Base-by-base conservation (phyloP, 2,797 vertebrate genomes). In the Cebuella pygmaea region DNA sequence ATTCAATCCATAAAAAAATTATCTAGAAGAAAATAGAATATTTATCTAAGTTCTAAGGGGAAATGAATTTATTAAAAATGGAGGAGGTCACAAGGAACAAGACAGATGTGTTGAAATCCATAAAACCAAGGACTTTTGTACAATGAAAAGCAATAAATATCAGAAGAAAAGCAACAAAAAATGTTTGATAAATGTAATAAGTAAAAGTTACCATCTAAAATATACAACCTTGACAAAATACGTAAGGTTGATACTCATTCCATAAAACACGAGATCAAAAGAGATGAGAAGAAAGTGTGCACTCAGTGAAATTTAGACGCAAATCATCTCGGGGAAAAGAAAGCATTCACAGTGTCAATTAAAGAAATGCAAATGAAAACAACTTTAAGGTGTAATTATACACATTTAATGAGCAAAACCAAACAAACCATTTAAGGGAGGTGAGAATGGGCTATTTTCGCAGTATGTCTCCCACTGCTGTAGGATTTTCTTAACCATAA, bases 1-100 rank as follows among this genome's bases (percentile, higher is more conserved):
- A 85, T 86, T 12, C 44, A 89, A 88, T 59, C 72, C 76, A 96
- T 95, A 93, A 96, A 96, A 95, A 96, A 84, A 95, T 81, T 83
- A 95, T 93, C 67, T 88, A 92, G 41, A 83, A 96, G 64, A 93
- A 97, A 97, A 92, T 90, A 90, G 46, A 96, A 85, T 94, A 94
- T 97, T 94, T 97, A 96, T 97, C 76, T 96, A 81, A 30, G 81
- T 94, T 94, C 61, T 89, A 74, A 17, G 80, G 41, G 61, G 36
- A 92, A 94, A 95, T 88, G 97, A 91, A 97, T 97, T 94, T 96
- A 95, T 96, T 97, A 95, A 97, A 96, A 97, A 95, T 95, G 95
- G 78, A 94, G 70, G 87, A 36, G 90, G 95, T 85, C 52, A 93
- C 89, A 72, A 83, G 72, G 72, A 95, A 95, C 48, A 97, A 97